A percentile compares a stretch with the other conserved stretches of the same genome.
Evolutionary conservation across 2,797 vertebrate genomes (phyloP).

Genomic region (Urosaurus nigricauda): DNA sequence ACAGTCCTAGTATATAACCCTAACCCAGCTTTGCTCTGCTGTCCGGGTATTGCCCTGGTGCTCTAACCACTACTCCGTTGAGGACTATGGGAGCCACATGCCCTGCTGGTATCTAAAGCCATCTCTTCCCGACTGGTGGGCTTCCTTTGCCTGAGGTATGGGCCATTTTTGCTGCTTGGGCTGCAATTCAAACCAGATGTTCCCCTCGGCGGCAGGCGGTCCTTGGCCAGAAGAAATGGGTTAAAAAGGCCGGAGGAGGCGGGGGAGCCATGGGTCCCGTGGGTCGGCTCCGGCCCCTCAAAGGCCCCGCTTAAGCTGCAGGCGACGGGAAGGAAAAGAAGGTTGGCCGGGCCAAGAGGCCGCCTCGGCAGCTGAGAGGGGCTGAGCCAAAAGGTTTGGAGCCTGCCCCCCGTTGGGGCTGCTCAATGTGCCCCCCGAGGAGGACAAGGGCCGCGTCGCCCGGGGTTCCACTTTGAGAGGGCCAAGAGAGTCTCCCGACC

Average conservation of each 20-base stretch:
- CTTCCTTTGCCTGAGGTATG: background rate
- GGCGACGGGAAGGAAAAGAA: background rate
- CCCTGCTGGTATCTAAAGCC: no score
- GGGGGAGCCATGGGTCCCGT: background rate
- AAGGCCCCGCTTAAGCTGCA: no score
- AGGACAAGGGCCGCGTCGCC: no score
- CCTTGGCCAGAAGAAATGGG: background rate
- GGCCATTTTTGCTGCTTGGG: no score
- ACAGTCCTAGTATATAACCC: no score
- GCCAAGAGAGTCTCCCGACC: background rate
- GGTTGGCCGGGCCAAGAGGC: background rate
- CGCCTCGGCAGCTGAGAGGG: no score
- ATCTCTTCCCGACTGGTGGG: background rate
- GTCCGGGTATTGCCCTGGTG: no score
- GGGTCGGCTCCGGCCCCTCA: no score
- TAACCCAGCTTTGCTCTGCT: no score
- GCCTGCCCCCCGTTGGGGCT: background rate
- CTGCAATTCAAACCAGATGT: conserved; percentile 15
- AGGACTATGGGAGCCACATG: no score
- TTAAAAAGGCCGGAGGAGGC: background rate
- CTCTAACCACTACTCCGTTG: no score
- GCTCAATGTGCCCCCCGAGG: background rate
- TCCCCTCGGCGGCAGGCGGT: background rate
- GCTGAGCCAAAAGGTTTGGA: background rate
- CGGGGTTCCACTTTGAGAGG: background rate